Evolutionary conservation across 2,797 vertebrate species (phyloP), one percentile per base, ranked within the genome.

Genomic region (Basileuterus tristriatus): DNA sequence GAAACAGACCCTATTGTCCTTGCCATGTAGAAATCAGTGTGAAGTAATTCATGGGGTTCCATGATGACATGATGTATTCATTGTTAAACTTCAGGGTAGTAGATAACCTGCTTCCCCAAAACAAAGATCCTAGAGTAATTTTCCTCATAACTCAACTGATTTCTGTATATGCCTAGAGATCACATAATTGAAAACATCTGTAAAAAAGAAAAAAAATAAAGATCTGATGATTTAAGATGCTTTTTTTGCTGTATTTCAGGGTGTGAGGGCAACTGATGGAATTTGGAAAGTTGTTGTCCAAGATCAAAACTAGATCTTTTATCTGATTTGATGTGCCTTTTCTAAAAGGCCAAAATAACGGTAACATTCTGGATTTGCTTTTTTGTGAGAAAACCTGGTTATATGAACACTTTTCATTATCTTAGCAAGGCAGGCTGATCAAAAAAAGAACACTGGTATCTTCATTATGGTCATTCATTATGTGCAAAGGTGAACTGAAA

Each of bases 401-500:
- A 58, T 37, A 32, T 39, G 24, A 63, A 58, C 59, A 67, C 2
- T 41, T 89, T 68, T 71, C 7, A 78, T 90, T 85, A 37, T 58
- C 24, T 34, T 7, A 56, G 15, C 49, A 68, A 58, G 36, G 18
- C 26, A 68, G 22, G 8, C 16, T 52, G 53, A n/a, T 72, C 1
- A 72, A 90, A 91, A 39, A 90, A 76, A 53, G 56, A 64, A 4
- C 20, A 76, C 11, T 21, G 7, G 15, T 68, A 34, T 8, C 30
- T 91, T 90, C 74, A 82, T 65, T 70, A 65, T 6, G 11, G n/a
- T 62, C 10, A 84, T 72, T 72, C 26, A 36, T 58, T 95, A 68
- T 69, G 34, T 87, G 12, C 27, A 72, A 95, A 69, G 37, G 24
- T 72, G 47, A 72, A 76, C 55, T 41, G 52, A 84, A 88, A 79